Conservation (phyloP, 1,140 invertebrate species). For the Hestina assimilis region DNA sequence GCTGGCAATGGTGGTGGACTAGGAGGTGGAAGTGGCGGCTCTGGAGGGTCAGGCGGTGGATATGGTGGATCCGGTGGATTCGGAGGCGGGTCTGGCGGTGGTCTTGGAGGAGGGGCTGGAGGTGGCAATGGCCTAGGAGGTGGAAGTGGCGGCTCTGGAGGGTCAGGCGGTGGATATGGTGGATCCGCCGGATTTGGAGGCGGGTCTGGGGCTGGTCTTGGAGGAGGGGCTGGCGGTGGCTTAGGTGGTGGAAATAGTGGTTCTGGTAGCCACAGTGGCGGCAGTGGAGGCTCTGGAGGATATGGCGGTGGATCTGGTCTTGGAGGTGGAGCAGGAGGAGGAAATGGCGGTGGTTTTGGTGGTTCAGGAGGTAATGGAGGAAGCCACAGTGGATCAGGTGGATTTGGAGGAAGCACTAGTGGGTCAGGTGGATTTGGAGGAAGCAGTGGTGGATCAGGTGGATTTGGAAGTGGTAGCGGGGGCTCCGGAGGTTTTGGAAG, state of each 20-base stretch:
- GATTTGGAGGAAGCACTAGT: constrained; percentile 20
- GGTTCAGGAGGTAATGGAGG: constrained; percentile 5
- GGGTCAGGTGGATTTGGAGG: constrained; percentile 6
- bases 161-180: constrained; percentile 20
- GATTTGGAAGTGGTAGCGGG: constrained; percentile 18
- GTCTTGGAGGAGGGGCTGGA: constrained; percentile 12
- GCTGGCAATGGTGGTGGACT: constrained; percentile 14
- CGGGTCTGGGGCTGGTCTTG: constrained; percentile 23
- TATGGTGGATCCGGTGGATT: constrained; percentile 27
- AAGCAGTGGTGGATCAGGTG: constrained; percentile 21
- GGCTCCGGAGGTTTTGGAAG: constrained; percentile 17
- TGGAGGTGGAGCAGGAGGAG: not conserved
- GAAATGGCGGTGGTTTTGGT: constrained; percentile 1
- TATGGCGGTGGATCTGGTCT: constrained; percentile 32
- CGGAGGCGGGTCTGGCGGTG: constrained; percentile 18
- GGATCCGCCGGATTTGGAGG: constrained; percentile 33
- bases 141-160: constrained; percentile 17
- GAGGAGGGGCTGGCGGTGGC: constrained; percentile 31
- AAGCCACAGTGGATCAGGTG: constrained; percentile 18
- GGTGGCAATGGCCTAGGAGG: constrained; percentile 21
- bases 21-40: constrained; percentile 16
- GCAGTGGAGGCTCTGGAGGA: constrained; percentile 22
- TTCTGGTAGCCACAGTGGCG: constrained; percentile 31
- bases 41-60: constrained; percentile 13
- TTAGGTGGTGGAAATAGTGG: constrained; percentile 35